Evolutionary conservation across 2,797 vertebrate species (phyloP).

Genomic region (Luscinia luscinia): DNA sequence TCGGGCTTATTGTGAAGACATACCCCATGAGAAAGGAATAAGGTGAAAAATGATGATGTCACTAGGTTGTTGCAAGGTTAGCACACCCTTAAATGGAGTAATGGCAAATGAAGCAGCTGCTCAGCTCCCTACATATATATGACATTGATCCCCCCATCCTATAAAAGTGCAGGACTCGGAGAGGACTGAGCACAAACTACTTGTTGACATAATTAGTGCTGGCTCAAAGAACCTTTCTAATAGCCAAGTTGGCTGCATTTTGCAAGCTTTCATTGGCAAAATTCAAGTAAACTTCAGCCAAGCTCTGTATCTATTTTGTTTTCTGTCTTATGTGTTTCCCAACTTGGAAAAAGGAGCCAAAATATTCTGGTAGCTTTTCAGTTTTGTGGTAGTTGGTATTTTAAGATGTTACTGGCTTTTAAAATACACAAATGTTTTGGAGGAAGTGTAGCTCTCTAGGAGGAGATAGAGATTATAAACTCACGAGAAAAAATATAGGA

Average conservation of each 20-base stretch:
- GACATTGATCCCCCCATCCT: constrained; percentile 32
- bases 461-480: constrained; percentile 38
- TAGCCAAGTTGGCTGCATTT: constrained; percentile 77
- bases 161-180: constrained; percentile 74
- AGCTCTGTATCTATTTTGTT: constrained; percentile 78
- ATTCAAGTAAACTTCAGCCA: constrained; percentile 78
- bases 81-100: constrained; percentile 89
- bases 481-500: constrained; percentile 51
- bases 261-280: constrained; percentile 79
- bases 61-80: constrained; percentile 91
- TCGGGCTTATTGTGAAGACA: constrained; percentile 75
- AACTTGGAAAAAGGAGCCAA: constrained; percentile 61
- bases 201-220: constrained; percentile 83
- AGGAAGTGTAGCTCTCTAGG: neutral
- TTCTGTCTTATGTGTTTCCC: constrained; percentile 61
- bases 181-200: constrained; percentile 89
- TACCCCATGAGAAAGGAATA: constrained; percentile 77
- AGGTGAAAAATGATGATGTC: constrained; percentile 88
- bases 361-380: constrained; percentile 66
- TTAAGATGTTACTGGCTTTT: constrained; percentile 65
- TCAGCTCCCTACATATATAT: constrained; percentile 68
- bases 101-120: constrained; percentile 73
- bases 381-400: constrained; percentile 68
- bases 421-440: constrained; percentile 55
- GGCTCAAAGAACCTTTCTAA: constrained; percentile 65